Base-by-base conservation (phyloP, 1,140 invertebrate genomes). In the Chrysopa pallens region DNA sequence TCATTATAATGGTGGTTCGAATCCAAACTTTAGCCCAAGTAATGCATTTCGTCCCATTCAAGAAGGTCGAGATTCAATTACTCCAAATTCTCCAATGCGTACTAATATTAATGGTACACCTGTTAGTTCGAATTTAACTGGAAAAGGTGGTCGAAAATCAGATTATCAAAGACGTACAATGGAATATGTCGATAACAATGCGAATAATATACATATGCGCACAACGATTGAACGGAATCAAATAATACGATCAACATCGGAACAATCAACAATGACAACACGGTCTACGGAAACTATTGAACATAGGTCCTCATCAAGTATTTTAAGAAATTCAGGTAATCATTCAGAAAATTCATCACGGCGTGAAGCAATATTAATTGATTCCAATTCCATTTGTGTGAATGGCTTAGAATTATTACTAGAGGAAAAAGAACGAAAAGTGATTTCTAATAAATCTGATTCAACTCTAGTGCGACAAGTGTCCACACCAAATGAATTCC, bases 101-200 rank as follows among this genome's bases (percentile, higher is more conserved):
- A 57, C 53, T 7, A 49, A 53, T 8, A 50, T 54, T 5, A 45
- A 50, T 2, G 51, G 52, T 12, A 51, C 54, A 1, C 56, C 57
- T 1, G 17, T 23, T 3, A 23, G 17, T 23, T 59, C 52, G 6
- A 67, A 62, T 39, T 55, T 63, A 4, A 60, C 57, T 6, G 58
- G 53, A 14, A 53, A 53, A 23, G 58, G 56, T n/a, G 59, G 59
- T 8, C 58, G 52, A 6, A 58, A 49, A 38, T 52, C 50, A 3
- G 62, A 69, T 41, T 66, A 64, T 44, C 50, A 56, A 28, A 47
- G 58, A n/a, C 60, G 52, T 23, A 61, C 57, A 5, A 55, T 59
- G 5, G 66, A 68, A 38, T 69, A 65, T 44, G 53, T 68, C 1
- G 67, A 67, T 36, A 68, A 55, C 38, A 72, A 69, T 47, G 60